A percentile compares a stretch with the other conserved stretches of the same genome.
Conservation (phyloP, 2,888 invertebrate species). For the Cephalotes varians region DNA sequence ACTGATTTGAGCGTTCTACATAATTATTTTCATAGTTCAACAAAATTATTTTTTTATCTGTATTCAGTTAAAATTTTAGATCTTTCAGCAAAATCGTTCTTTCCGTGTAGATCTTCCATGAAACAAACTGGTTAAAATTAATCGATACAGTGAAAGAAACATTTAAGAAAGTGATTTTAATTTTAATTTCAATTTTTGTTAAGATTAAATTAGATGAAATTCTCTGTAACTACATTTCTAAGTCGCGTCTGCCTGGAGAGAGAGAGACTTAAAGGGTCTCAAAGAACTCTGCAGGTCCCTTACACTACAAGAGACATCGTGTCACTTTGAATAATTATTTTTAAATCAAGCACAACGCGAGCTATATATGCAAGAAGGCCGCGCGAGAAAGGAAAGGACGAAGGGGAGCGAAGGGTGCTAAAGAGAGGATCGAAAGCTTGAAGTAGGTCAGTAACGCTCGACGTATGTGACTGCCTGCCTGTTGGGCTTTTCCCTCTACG, state of each 20-base stretch:
- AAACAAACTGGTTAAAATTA: background rate
- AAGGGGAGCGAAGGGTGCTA: constrained; percentile 55
- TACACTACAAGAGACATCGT: background rate
- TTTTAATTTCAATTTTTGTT: background rate
- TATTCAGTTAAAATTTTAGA: no score
- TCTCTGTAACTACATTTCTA: background rate
- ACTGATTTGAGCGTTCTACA: no score
- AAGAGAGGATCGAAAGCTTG: constrained; percentile 72
- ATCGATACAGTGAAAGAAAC: background rate
- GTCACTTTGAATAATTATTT: constrained; percentile 42
- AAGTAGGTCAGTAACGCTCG: constrained; percentile 79
- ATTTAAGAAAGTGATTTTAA: background rate
- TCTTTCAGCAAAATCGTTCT: no score
- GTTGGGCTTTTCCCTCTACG: constrained; percentile 51
- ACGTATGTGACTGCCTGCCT: constrained; percentile 53
- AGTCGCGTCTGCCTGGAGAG: background rate
- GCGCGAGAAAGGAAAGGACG: constrained; percentile 50
- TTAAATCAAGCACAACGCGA: constrained; percentile 20
- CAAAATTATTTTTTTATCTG: no score
- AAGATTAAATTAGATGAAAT: background rate
- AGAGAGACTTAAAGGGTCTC: background rate
- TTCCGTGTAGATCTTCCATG: background rate
- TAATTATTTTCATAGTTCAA: no score
- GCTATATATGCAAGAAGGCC: constrained; percentile 4
- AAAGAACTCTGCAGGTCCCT: background rate